phyloP scores from a whole-genome alignment of 1,140 invertebrate genomes.

The Metaphire vulgaris region DNA sequence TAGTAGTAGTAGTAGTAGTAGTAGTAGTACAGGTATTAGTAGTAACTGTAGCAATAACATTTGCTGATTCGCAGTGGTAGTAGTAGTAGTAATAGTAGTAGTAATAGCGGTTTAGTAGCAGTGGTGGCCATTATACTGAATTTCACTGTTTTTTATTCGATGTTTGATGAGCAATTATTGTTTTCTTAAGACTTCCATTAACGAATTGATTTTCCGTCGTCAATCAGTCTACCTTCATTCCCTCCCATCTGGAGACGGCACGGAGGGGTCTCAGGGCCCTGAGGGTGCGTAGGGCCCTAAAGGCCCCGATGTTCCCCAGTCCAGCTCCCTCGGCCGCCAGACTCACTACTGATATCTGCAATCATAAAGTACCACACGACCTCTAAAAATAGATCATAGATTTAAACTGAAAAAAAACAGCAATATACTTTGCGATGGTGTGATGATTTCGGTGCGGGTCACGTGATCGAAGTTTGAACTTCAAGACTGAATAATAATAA shows the following conservation, averaged over 20 bases:
- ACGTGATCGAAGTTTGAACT: no score
- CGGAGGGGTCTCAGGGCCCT: slow-evolving; percentile 79
- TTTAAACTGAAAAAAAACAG: no score
- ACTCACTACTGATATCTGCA: slow-evolving; percentile 83
- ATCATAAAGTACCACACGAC: slow-evolving; percentile 58
- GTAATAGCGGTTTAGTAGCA: background rate
- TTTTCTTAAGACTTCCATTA: no score
- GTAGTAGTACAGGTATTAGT: background rate
- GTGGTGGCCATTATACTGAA: no score
- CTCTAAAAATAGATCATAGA: no score
- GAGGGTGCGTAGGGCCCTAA: slow-evolving; percentile 77
- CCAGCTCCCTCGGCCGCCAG: slow-evolving; percentile 74
- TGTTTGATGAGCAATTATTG: no score
- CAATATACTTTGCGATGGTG: no score
- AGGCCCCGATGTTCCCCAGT: slow-evolving; percentile 74
- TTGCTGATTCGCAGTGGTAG: slow-evolving; percentile 2
- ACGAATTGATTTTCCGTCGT: no score
- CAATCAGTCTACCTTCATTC: slow-evolving; percentile 86
- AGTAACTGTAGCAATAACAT: slow-evolving; percentile 7
- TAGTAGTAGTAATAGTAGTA: slow-evolving; percentile 10
- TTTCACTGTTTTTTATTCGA: no score
- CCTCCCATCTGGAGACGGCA: slow-evolving; percentile 86
- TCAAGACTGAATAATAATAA: no score
- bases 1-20: slow-evolving; percentile 14
- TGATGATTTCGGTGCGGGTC: no score